These are phyloP conservation scores for Acanthaster planci DNA, from an alignment of 35 echinoderm and acorn worm species.

Conservation along the genomic window DNA sequence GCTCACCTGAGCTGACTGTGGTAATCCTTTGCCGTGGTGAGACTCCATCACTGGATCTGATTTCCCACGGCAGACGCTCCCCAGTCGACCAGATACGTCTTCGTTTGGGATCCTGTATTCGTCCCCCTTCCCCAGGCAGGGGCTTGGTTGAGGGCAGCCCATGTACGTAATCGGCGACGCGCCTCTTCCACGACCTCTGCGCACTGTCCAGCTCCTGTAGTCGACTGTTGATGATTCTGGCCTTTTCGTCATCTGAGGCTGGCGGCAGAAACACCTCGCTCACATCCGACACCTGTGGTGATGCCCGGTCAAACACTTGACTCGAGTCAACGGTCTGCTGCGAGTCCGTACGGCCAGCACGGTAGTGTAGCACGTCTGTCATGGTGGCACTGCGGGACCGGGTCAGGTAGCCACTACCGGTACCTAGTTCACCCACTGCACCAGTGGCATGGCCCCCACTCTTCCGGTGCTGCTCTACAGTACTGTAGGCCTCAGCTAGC, in stretches of 20 bases:
- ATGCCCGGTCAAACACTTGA: neutral
- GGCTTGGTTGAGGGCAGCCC: neutral
- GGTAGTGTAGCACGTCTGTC: neutral
- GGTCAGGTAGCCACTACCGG: neutral
- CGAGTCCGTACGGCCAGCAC: slow-evolving; percentile 5
- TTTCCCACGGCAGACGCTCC: slow-evolving; percentile 1
- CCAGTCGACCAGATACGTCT: slow-evolving; percentile 7
- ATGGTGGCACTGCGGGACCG: neutral
- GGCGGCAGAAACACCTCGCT: neutral
- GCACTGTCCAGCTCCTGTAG: slow-evolving; percentile 7
- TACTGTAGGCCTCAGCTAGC: neutral
- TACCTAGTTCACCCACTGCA: neutral
- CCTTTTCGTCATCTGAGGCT: neutral
- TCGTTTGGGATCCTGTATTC: slow-evolving; percentile 5
- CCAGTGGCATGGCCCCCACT: neutral
- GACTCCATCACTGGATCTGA: slow-evolving; percentile 2
- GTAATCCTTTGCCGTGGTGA: neutral
- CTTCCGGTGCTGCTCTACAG: neutral
- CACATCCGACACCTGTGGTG: neutral
- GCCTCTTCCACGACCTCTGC: slow-evolving; percentile 7
- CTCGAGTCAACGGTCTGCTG: neutral
- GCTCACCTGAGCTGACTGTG: slow-evolving; percentile 4
- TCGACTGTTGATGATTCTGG: neutral
- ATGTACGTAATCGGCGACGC: slow-evolving; percentile 10
- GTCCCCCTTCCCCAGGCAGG: neutral